Base-by-base conservation (phyloP, 1,140 invertebrate genomes). In the Manduca sexta region DNA sequence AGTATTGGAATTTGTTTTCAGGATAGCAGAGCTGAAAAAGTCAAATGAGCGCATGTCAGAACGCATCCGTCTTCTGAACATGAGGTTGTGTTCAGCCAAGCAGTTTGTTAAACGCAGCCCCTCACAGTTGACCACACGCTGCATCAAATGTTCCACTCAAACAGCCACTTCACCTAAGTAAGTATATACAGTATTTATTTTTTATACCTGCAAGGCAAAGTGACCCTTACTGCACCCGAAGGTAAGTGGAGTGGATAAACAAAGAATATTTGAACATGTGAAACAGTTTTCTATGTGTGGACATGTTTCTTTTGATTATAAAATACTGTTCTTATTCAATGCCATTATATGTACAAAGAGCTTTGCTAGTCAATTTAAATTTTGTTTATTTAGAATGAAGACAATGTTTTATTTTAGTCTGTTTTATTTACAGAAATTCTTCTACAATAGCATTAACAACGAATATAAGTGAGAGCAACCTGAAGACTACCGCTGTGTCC, bases 71-170 rank as follows among this genome's bases (percentile, higher is more conserved):
- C 31, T 67, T 10, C 52, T 81, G 1, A 84, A 74, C 44, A 78
- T 78, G 67, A 66, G 62, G 17, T 53, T 84, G 29, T 79, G 80
- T 46, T 76, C 80, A 1, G 68, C 69, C 0, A 81, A 74, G 30
- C 80, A 84, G 51, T 84, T 81, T 43, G 33, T 70, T 3, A 70
- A 67, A 38, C 45, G 57, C 4, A 55, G 53, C 15, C 53, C 65
- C 0, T 33, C 45, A 5, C 61, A 59, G 39, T 39, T 49, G 5
- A 37, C 42, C 4, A 38, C 52, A 0, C 41, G 54, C 3, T 72
- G 71, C 18, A 44, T 50, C 8, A 69, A 64, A 45, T 69, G 64
- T 34, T 63, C 54, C 31, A 49, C 38, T n/a, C 34, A 45, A 2
- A 38, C 48, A 2, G 40, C 48, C 38, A 51, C 33, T 26, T 63